These are phyloP conservation scores for Pitta sordida DNA, from an alignment of 2,113 vertebrate species.

Conservation along the genomic window DNA sequence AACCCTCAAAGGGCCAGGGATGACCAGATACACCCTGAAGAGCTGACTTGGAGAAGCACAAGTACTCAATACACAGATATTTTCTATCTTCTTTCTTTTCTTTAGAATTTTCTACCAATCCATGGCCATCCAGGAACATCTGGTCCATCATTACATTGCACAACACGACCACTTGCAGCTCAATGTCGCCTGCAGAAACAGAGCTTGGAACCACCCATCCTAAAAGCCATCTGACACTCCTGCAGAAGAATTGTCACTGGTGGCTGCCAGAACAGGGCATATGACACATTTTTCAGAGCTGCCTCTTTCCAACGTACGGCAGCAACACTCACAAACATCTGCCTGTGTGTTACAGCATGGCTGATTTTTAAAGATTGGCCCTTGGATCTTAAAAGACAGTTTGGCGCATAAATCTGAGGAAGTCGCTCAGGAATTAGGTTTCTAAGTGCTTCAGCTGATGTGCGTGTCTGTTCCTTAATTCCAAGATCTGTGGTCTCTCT, in stretches of 20 bases:
- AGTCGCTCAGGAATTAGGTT: background rate
- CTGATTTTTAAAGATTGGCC: background rate
- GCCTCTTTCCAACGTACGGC: rapidly evolving
- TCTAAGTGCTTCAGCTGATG: background rate
- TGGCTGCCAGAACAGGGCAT: background rate
- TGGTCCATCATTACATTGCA: background rate
- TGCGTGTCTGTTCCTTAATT: background rate
- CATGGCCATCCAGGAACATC: background rate
- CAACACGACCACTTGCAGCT: background rate
- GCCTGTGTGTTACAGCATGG: background rate
- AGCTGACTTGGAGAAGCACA: background rate
- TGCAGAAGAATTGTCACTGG: background rate
- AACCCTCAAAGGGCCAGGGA: background rate
- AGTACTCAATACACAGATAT: background rate
- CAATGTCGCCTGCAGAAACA: background rate
- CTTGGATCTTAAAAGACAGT: background rate
- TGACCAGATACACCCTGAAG: background rate
- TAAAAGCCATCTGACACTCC: background rate
- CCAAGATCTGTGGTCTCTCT: background rate
- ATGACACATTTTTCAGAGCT: background rate
- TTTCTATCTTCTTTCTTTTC: background rate
- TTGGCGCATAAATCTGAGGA: background rate
- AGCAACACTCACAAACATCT: background rate
- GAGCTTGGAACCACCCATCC: background rate
- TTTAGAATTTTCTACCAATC: background rate